Conservation (phyloP, 2,888 invertebrate species). For the Apantesis nais region DNA sequence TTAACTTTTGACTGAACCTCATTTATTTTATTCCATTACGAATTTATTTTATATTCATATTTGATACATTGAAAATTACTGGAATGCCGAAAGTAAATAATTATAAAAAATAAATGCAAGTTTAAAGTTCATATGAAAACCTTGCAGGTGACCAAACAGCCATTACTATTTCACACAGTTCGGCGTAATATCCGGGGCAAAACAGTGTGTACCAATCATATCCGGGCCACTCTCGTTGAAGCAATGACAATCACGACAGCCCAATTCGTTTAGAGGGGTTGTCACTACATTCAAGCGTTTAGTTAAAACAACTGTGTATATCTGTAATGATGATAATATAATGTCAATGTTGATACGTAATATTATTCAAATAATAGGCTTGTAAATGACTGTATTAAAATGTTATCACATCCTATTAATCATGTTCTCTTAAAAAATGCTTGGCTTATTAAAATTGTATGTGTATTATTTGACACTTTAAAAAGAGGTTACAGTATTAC, state of each 20-base stretch:
- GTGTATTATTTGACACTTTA: too few species aligned
- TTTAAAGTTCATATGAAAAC: not conserved
- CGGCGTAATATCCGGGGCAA: constrained; percentile 63
- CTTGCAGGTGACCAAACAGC: constrained; percentile 49
- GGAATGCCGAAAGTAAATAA: too few species aligned
- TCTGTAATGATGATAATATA: not conserved
- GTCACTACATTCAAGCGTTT: constrained; percentile 14
- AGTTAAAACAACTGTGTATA: not conserved
- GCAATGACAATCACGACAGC: constrained; percentile 30
- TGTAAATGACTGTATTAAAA: too few species aligned
- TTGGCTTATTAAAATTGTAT: too few species aligned
- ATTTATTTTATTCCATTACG: too few species aligned
- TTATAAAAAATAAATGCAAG: not conserved
- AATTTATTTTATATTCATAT: too few species aligned
- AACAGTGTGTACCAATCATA: constrained; percentile 56
- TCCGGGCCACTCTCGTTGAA: constrained; percentile 47
- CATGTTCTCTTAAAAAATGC: too few species aligned
- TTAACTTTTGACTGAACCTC: not conserved
- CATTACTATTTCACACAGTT: constrained; percentile 47
- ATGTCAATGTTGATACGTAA: not conserved
- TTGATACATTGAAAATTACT: too few species aligned
- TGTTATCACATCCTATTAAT: not conserved
- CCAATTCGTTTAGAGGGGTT: constrained; percentile 27
- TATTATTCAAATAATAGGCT: not conserved
- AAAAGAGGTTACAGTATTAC: too few species aligned